These are phyloP conservation scores for Choloepus didactylus DNA, from an alignment of 2,797 vertebrate genomes.

Conservation along the genomic window DNA sequence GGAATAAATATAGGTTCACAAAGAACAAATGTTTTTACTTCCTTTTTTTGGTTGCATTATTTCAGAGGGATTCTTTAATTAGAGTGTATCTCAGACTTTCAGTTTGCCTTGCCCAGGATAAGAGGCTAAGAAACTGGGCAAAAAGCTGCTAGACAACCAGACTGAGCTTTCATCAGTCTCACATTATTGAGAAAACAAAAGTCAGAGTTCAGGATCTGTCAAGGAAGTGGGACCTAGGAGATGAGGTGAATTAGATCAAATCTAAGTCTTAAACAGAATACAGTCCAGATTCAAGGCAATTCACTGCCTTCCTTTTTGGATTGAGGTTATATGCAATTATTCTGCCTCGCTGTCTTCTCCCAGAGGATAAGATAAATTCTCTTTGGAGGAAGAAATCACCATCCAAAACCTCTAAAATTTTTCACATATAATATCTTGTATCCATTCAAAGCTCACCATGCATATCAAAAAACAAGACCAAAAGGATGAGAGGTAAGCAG, in stretches of 20 bases:
- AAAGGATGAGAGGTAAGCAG: background rate
- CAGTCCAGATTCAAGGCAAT: background rate
- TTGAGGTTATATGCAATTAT: constrained; percentile 17
- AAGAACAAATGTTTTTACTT: constrained; percentile 2
- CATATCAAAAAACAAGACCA: constrained; percentile 53
- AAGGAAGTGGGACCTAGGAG: constrained; percentile 6
- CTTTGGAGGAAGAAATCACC: constrained; percentile 23
- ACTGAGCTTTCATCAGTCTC: background rate
- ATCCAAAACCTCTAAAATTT: constrained; percentile 41
- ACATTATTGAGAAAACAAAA: background rate
- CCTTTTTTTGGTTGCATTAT: constrained; percentile 27
- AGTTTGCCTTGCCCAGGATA: constrained; percentile 6
- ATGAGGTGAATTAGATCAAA: background rate
- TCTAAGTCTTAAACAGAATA: background rate
- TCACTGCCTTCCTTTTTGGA: constrained; percentile 19
- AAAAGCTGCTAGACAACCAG: constrained; percentile 30
- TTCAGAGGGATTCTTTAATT: constrained; percentile 33
- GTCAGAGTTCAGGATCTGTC: background rate
- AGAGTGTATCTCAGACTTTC: background rate
- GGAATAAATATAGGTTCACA: constrained; percentile 5
- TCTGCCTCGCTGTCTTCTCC: background rate
- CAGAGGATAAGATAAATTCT: constrained; percentile 17
- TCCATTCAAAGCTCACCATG: background rate
- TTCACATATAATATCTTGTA: background rate
- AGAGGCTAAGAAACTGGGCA: constrained; percentile 4